Conservation (phyloP, 2,797 vertebrate genomes). For the Onychomys torridus region DNA sequence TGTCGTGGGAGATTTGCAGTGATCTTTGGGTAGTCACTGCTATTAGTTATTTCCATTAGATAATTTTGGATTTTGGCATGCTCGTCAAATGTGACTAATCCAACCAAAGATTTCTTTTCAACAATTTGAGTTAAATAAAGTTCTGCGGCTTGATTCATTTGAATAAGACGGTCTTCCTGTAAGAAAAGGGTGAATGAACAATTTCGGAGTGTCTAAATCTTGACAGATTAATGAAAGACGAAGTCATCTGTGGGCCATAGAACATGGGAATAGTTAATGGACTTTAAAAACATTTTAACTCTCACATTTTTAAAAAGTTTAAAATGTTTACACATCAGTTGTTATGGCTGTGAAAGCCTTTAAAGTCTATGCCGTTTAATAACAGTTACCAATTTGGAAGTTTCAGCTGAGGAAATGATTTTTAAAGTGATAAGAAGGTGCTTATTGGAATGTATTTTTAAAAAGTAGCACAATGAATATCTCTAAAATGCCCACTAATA, state of each 20-base stretch:
- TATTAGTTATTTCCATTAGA: slow-evolving; percentile 77
- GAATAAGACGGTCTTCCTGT: slow-evolving; percentile 75
- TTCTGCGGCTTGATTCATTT: slow-evolving; percentile 82
- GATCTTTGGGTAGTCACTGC: slow-evolving; percentile 73
- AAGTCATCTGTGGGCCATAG: neutral
- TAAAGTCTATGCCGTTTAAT: neutral
- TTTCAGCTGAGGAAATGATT: slow-evolving; percentile 45
- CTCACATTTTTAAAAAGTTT: slow-evolving; percentile 34
- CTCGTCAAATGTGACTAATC: slow-evolving; percentile 85
- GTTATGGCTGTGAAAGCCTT: slow-evolving; percentile 15
- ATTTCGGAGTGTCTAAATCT: neutral
- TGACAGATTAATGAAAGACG: slow-evolving; percentile 25
- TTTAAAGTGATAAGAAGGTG: neutral
- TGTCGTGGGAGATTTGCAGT: slow-evolving; percentile 65
- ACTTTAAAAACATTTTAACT: neutral
- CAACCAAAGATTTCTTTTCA: slow-evolving; percentile 82
- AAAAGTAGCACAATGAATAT: slow-evolving; percentile 40
- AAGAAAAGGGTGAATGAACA: slow-evolving; percentile 40
- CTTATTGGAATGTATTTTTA: slow-evolving; percentile 4
- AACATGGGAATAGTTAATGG: neutral
- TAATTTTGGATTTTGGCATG: neutral
- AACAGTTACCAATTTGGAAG: neutral
- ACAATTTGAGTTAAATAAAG: slow-evolving; percentile 85
- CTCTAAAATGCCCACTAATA: neutral
- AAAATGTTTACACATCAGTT: neutral